Base-by-base conservation (phyloP, 2,888 invertebrate genomes). In the Noctua fimbriata region DNA sequence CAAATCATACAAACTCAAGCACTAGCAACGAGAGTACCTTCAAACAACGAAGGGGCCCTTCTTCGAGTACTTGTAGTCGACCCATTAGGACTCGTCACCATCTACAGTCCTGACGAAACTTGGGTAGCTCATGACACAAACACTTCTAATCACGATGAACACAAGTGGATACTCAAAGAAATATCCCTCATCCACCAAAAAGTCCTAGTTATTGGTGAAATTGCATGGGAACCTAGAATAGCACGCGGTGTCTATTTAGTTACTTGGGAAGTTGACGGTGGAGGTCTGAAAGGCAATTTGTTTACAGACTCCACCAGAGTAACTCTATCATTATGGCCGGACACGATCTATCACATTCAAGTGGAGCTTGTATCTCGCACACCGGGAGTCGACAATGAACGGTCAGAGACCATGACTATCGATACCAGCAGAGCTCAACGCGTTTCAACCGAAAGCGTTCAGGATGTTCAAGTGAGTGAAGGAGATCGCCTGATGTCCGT, bases 191-290 rank as follows among this genome's bases (percentile, higher is more conserved):
- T 98, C 86, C 98, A 98, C 93, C 98, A 98, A 93, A 98, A 98
- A 94, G 98, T 98, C 84, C 93, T 97, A 63, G 97, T 97, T 65
- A 98, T 98, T 87, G 98, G 98, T 67, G 98, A 98, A 95, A 98
- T 98, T 87, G 97, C 98, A 71, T 98, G 98, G 98, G 98, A 98
- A 90, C 97, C 98, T 18, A 97, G 97, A 94, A 97, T 97, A 92
- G 97, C 95, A 78, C 97, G 97, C 75, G 97, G 97, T 47, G 98
- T 98, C 81, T 98, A 98, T 95, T 97, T 98, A 91, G 98, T 98
- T 75, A 98, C 98, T 83, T 98, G 98, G 98, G 98, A 98, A 97
- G 98, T 98, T 77, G 98, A 98, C 91, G 98, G 98, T 80, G 98
- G 98, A 88, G 98, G 98, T 86, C 96, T 98, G 82, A 98, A 98